Evolutionary conservation across 2,888 invertebrate genomes (phyloP).

Genomic region (Tetranychus piercei): DNA sequence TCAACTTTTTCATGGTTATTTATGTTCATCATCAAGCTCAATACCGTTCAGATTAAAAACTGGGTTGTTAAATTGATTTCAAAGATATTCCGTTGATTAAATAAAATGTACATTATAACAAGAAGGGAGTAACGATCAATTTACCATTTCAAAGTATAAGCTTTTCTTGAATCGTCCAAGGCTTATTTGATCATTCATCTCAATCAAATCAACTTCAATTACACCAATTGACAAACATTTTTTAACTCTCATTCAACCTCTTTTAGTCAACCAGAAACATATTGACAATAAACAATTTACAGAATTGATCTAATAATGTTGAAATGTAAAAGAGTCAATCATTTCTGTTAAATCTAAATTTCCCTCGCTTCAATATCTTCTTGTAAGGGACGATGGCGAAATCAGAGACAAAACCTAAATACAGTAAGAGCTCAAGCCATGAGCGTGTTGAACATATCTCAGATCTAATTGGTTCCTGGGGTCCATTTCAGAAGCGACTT

Average conservation of each 20-base stretch:
- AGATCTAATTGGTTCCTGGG: conserved; percentile 11
- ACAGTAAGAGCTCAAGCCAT: not conserved
- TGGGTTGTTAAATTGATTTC: too few species aligned
- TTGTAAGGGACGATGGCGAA: not conserved
- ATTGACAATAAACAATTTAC: not conserved
- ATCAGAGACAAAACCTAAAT: not conserved
- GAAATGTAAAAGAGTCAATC: not conserved
- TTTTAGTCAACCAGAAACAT: not conserved
- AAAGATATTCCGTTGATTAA: too few species aligned
- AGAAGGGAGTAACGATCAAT: too few species aligned
- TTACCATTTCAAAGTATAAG: too few species aligned
- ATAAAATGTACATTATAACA: too few species aligned
- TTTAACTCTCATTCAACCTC: not conserved
- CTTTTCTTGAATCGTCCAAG: not conserved
- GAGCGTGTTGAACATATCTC: conserved; percentile 3
- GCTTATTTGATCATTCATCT: conserved; percentile 1
- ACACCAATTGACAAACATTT: not conserved
- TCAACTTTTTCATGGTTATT: too few species aligned
- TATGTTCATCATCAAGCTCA: too few species aligned
- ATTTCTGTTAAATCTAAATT: not conserved
- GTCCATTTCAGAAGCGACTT: not conserved
- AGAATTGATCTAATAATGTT: not conserved
- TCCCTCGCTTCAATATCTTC: not conserved
- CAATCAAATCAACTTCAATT: conserved; percentile 1
- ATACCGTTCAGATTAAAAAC: too few species aligned